phyloP scores from a whole-genome alignment of 2,113 vertebrate genomes.

The Dinomys branickii region DNA sequence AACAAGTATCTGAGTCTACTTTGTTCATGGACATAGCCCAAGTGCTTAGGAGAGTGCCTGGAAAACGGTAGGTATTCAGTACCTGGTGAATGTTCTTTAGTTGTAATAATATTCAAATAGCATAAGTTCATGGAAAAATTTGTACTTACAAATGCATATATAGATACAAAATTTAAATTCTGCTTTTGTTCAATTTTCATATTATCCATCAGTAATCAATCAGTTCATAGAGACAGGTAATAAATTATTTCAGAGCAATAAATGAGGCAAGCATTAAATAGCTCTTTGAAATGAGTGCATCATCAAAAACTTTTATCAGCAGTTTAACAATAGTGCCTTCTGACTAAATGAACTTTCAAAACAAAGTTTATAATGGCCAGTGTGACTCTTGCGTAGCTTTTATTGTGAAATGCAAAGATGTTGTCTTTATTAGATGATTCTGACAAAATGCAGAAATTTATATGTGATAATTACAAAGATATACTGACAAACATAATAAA shows the following conservation, averaged over 20 bases:
- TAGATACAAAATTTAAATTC: constrained; percentile 10
- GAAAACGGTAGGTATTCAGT: background rate
- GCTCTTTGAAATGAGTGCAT: background rate
- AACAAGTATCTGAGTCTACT: background rate
- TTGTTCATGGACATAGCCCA: background rate
- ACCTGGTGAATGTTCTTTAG: constrained; percentile 13
- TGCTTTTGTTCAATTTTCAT: constrained; percentile 12
- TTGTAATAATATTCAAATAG: constrained; percentile 5
- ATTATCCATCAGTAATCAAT: background rate
- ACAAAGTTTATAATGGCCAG: background rate
- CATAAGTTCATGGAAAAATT: background rate
- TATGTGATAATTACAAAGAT: constrained; percentile 59
- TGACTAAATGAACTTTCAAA: constrained; percentile 12
- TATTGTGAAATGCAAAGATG: constrained; percentile 45
- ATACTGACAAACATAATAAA: constrained; percentile 62
- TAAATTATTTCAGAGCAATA: background rate
- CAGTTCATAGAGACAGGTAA: background rate
- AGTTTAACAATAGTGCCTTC: background rate
- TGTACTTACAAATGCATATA: background rate
- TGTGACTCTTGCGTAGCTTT: background rate
- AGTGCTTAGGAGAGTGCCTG: background rate
- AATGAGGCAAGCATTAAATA: constrained; percentile 14
- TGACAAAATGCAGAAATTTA: constrained; percentile 45
- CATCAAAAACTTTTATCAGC: constrained; percentile 1
- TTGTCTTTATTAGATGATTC: constrained; percentile 37